Evolutionary conservation across 2,797 vertebrate genomes (phyloP).

Genomic region (Acipenser oxyrinchus): DNA sequence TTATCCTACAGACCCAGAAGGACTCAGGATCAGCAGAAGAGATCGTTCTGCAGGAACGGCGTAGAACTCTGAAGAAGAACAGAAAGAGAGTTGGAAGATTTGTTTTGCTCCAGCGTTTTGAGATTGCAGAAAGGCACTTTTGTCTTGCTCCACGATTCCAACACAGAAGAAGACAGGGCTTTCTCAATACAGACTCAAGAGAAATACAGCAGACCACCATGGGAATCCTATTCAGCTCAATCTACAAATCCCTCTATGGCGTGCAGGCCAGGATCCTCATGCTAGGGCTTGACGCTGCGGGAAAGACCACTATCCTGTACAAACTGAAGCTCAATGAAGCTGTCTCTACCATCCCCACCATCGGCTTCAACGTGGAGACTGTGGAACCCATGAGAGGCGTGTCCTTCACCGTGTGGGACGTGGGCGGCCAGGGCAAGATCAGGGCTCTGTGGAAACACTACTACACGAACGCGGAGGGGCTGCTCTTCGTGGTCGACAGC

Average conservation of each 20-base stretch:
- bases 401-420: constrained; percentile 77
- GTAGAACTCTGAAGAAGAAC: background rate
- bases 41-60: too few species aligned
- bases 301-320: constrained; percentile 31
- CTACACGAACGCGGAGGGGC: constrained; percentile 62
- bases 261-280: constrained; percentile 25
- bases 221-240: constrained; percentile 17
- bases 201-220: background rate
- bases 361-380: constrained; percentile 68
- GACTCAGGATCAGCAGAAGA: too few species aligned
- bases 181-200: too few species aligned
- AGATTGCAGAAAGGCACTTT: too few species aligned
- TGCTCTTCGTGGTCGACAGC: too few species aligned
- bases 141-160: too few species aligned
- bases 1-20: background rate
- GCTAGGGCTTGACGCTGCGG: constrained; percentile 31
- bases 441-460: constrained; percentile 69
- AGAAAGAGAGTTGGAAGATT: too few species aligned
- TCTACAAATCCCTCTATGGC: constrained; percentile 14
- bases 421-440: constrained; percentile 70
- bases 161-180: too few species aligned
- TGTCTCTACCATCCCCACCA: constrained; percentile 20
- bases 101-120: too few species aligned
- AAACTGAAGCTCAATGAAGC: constrained; percentile 30
- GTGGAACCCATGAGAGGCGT: constrained; percentile 69